Evolutionary conservation across 2,113 vertebrate species (phyloP).

Genomic region (Hiodon tergisus): DNA sequence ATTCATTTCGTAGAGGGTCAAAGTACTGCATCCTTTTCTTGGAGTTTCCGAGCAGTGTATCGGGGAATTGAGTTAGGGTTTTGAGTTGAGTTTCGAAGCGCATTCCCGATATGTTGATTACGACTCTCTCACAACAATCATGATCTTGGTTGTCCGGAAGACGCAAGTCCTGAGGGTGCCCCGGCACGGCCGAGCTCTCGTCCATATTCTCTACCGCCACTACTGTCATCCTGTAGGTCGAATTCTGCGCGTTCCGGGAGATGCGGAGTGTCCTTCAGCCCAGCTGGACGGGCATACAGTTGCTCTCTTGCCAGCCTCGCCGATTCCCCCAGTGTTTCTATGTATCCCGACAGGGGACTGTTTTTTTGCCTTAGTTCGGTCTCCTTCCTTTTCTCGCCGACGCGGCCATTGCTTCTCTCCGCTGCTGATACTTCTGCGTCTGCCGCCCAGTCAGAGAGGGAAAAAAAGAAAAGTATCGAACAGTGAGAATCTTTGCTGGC

Average conservation of each 20-base stretch:
- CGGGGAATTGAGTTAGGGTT: constrained; percentile 70
- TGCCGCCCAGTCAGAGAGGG: constrained; percentile 51
- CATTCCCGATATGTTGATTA: constrained; percentile 94
- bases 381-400: constrained; percentile 69
- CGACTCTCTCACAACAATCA: constrained; percentile 93
- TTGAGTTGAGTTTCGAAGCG: constrained; percentile 70
- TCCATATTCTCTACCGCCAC: constrained; percentile 92
- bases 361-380: constrained; percentile 61
- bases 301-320: not conserved
- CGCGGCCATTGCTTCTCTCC: constrained; percentile 67
- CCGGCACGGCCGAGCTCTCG: constrained; percentile 85
- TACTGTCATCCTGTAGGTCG: constrained; percentile 81
- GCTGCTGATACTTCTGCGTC: constrained; percentile 56
- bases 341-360: not conserved
- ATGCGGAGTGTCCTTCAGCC: constrained; percentile 48
- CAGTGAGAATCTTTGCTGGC: constrained; percentile 70
- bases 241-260: constrained; percentile 39
- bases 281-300: constrained; percentile 54
- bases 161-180: constrained; percentile 90
- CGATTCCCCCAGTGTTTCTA: not conserved
- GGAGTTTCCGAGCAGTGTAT: constrained; percentile 68
- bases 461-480: constrained; percentile 62
- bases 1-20: constrained; percentile 86
- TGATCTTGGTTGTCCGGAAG: constrained; percentile 84
- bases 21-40: constrained; percentile 94